These are phyloP conservation scores for Limanda limanda DNA, from an alignment of 2,113 vertebrate genomes.

Conservation along the genomic window DNA sequence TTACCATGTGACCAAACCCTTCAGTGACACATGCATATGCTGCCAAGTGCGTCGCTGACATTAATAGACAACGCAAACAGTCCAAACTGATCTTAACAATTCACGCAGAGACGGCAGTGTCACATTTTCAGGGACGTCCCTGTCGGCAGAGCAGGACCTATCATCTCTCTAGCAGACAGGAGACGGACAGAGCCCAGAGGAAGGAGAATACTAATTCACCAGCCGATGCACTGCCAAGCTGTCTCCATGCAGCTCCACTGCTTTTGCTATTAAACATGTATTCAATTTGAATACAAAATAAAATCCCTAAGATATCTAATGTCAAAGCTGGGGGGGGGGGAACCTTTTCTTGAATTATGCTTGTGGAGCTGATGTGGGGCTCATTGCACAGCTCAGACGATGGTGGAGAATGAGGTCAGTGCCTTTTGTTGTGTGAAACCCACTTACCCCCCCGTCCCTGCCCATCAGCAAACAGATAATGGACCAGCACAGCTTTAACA, in stretches of 20 bases:
- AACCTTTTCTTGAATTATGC: conserved; percentile 37
- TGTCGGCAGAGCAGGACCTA: conserved; percentile 46
- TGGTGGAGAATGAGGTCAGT: conserved; percentile 37
- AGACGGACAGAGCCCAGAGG: conserved; percentile 51
- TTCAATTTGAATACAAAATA: conserved; percentile 71
- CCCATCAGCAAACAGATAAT: conserved; percentile 11
- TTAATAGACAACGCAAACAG: conserved; percentile 30
- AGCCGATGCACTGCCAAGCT: conserved; percentile 49
- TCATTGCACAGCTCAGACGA: conserved; percentile 10
- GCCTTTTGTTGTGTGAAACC: conserved; percentile 24
- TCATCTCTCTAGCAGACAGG: conserved; percentile 54
- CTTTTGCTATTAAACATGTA: conserved; percentile 68
- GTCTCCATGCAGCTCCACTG: conserved; percentile 51
- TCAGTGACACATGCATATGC: conserved; percentile 14
- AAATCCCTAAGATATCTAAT: conserved; percentile 63
- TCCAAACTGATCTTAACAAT: conserved; percentile 28
- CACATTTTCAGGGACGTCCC: conserved; percentile 52
- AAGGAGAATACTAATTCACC: conserved; percentile 62
- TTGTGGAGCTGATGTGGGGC: conserved; percentile 9
- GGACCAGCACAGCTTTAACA: conserved; percentile 2
- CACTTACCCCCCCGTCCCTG: not conserved
- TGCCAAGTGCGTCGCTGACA: conserved; percentile 12
- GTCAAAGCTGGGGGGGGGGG: conserved; percentile 28
- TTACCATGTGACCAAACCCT: not conserved
- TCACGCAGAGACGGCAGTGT: conserved; percentile 34